Evolutionary conservation across 2,797 vertebrate species (phyloP).

Genomic region (Rhinophrynus dorsalis): DNA sequence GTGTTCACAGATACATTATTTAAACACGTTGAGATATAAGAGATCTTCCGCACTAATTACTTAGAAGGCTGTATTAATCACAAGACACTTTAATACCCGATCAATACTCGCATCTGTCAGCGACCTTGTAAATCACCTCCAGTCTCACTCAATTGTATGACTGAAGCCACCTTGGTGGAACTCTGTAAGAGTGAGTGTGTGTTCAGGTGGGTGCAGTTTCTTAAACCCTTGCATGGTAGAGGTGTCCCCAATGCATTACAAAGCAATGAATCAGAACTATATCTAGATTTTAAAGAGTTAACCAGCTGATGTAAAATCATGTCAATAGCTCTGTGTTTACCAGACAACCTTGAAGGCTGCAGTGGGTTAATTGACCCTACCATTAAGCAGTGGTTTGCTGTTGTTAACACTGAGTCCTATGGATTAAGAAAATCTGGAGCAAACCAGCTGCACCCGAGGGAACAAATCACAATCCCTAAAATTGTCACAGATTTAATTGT

Average conservation of each 20-base stretch:
- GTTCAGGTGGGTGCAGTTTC: neutral
- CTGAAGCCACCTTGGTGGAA: conserved; percentile 10
- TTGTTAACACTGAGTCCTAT: no score
- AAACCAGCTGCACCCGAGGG: no score
- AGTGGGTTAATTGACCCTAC: no score
- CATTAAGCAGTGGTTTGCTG: no score
- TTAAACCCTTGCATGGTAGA: no score
- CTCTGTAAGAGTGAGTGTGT: neutral
- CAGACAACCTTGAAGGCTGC: neutral
- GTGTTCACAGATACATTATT: conserved; percentile 70
- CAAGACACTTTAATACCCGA: conserved; percentile 70
- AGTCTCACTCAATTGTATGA: conserved; percentile 49
- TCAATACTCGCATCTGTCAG: conserved; percentile 65
- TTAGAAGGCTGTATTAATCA: conserved; percentile 68
- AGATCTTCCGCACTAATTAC: conserved; percentile 65
- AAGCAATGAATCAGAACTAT: no score
- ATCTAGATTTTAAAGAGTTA: no score
- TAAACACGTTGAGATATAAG: conserved; percentile 64
- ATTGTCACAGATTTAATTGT: no score
- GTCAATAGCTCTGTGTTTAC: neutral
- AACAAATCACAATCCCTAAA: no score
- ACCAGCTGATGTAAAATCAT: neutral
- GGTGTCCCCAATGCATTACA: no score
- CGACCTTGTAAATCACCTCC: conserved; percentile 66
- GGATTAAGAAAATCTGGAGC: no score